These are phyloP conservation scores for Neopipo cinnamomea DNA, from an alignment of 2,113 vertebrate species.

Conservation along the genomic window DNA sequence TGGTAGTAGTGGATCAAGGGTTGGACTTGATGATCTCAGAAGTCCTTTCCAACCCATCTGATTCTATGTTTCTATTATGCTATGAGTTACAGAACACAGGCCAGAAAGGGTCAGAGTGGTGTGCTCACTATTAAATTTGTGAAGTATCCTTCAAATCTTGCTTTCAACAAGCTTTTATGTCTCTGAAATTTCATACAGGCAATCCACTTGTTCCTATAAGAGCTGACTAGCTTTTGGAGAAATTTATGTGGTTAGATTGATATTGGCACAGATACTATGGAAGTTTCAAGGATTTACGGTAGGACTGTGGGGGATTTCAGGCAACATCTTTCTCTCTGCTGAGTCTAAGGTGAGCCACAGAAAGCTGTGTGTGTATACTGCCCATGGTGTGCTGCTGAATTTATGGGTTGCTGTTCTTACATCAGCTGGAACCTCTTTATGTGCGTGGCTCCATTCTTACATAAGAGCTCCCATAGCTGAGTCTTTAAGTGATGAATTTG, in stretches of 20 bases:
- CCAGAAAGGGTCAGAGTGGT: neutral
- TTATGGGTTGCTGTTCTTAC: neutral
- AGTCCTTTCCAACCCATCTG: too few relatives aligned
- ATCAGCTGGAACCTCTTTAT: neutral
- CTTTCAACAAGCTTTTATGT: neutral
- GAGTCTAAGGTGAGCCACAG: neutral
- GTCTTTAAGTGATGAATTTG: neutral
- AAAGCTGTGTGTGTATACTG: neutral
- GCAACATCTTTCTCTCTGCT: neutral
- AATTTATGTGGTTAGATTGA: neutral
- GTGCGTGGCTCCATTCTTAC: neutral
- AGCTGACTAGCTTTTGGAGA: neutral
- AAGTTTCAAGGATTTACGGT: neutral
- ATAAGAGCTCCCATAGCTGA: neutral
- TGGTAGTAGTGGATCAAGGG: too few relatives aligned
- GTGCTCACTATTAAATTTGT: neutral
- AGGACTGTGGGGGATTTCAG: neutral
- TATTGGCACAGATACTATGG: neutral
- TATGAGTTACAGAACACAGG: neutral
- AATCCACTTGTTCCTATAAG: neutral
- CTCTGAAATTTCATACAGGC: neutral
- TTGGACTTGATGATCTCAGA: too few relatives aligned
- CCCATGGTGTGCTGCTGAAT: neutral
- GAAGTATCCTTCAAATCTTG: neutral
- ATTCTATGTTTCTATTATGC: too few relatives aligned